phyloP scores from a whole-genome alignment of 2,888 invertebrate genomes.

The Baccha elongata region DNA sequence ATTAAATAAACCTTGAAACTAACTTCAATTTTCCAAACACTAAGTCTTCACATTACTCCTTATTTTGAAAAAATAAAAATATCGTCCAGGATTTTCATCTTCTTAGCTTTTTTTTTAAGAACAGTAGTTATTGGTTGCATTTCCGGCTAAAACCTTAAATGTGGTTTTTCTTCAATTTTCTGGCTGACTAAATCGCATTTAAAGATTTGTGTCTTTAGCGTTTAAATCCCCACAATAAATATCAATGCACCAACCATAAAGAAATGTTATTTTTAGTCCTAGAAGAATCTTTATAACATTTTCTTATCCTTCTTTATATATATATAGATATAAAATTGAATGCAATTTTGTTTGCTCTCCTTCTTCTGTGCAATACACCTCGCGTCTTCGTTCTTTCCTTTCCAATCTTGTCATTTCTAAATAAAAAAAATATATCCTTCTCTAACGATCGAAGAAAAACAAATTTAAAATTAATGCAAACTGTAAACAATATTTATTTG shows the following conservation, averaged over 20 bases:
- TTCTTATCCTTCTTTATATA: background rate
- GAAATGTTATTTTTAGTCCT: constrained; percentile 21
- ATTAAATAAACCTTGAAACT: too few relatives aligned
- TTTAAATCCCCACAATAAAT: constrained; percentile 35
- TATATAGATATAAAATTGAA: too few relatives aligned
- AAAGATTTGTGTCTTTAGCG: constrained; percentile 28
- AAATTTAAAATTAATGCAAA: constrained; percentile 64
- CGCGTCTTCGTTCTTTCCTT: constrained; percentile 9
- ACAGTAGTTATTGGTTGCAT: constrained; percentile 21
- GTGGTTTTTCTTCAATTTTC: constrained; percentile 26
- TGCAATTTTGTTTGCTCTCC: constrained; percentile 4
- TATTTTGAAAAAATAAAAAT: too few relatives aligned
- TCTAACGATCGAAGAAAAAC: constrained; percentile 62
- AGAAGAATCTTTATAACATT: background rate
- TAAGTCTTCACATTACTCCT: background rate
- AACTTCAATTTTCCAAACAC: background rate
- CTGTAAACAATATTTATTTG: constrained; percentile 69
- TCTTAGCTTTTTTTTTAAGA: background rate
- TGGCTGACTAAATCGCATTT: constrained; percentile 29
- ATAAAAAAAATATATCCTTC: constrained; percentile 1
- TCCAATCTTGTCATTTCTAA: constrained; percentile 33
- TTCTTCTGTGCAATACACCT: constrained; percentile 10
- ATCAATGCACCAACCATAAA: constrained; percentile 36
- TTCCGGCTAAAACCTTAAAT: background rate
- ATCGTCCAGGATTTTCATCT: background rate